phyloP scores from a whole-genome alignment of 2,113 vertebrate genomes.

The Emydura subglobosa region DNA sequence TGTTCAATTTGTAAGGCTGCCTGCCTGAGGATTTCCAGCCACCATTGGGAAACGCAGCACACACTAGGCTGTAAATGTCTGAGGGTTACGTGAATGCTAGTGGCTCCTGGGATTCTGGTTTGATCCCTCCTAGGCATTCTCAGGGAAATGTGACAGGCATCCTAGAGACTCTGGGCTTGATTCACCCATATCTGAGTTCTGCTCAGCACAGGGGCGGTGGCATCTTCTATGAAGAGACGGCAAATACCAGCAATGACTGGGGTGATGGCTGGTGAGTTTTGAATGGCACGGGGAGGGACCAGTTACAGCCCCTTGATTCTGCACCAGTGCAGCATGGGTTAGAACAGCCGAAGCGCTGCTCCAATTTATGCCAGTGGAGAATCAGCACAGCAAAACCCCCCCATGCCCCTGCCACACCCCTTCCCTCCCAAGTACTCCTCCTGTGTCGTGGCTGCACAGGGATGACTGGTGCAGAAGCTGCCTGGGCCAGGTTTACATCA shows the following conservation, averaged over 20 bases:
- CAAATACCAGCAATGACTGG: background rate
- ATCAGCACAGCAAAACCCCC: background rate
- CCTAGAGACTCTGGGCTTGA: background rate
- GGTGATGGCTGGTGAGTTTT: background rate
- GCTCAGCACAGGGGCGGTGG: background rate
- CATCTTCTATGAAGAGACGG: background rate
- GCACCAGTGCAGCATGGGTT: background rate
- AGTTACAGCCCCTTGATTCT: background rate
- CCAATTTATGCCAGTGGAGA: background rate
- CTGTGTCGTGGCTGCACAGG: background rate
- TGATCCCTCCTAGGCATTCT: background rate
- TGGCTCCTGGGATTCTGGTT: background rate
- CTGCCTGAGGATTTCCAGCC: background rate
- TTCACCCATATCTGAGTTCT: background rate
- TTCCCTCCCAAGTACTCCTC: background rate
- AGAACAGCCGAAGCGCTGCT: no score
- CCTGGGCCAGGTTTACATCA: background rate
- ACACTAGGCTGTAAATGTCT: background rate
- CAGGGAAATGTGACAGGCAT: background rate
- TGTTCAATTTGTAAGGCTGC: background rate
- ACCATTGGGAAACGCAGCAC: background rate
- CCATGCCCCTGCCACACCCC: background rate
- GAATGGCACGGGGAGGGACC: background rate
- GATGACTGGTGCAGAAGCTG: background rate
- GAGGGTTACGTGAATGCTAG: background rate